A percentile compares a stretch with the other conserved stretches of the same genome.
Evolutionary conservation across 2,113 vertebrate genomes (phyloP).

Genomic region (Takifugu bimaculatus): DNA sequence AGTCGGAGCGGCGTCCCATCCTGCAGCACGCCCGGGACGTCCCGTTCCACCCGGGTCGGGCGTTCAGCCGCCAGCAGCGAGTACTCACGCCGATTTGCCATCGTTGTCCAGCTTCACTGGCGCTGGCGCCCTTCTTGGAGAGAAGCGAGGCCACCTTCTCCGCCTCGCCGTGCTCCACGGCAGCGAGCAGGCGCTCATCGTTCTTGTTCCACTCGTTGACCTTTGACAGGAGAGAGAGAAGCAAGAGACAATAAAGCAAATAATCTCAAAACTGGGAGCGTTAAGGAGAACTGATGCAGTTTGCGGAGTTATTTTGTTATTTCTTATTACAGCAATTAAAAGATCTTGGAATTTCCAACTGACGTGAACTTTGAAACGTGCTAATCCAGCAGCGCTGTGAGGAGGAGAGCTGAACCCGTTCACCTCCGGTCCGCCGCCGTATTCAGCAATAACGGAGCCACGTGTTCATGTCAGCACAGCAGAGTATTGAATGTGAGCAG

Average conservation of each 20-base stretch:
- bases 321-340: too few species aligned
- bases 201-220: slow-evolving; percentile 97
- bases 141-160: slow-evolving; percentile 91
- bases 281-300: too few species aligned
- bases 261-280: too few species aligned
- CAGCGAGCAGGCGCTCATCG: slow-evolving; percentile 91
- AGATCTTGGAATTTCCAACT: too few species aligned
- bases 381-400: not conserved
- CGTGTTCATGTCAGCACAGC: slow-evolving; percentile 37
- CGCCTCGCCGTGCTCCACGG: slow-evolving; percentile 90
- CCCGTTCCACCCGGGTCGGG: too few species aligned
- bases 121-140: slow-evolving; percentile 90
- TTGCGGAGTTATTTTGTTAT: too few species aligned
- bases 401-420: not conserved
- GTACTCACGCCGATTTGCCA: slow-evolving; percentile 92
- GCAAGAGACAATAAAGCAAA: not conserved
- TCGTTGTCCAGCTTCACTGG: slow-evolving; percentile 90
- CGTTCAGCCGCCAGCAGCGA: slow-evolving; percentile 1
- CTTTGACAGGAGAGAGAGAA: slow-evolving; percentile 55
- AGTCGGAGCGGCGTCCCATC: too few species aligned
- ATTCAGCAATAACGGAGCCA: slow-evolving; percentile 13
- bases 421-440: not conserved
- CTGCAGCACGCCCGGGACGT: too few species aligned
- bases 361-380: not conserved
- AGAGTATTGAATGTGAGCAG: slow-evolving; percentile 50